Conservation (phyloP, 2,888 invertebrate genomes). For the Orthosia cruda region DNA sequence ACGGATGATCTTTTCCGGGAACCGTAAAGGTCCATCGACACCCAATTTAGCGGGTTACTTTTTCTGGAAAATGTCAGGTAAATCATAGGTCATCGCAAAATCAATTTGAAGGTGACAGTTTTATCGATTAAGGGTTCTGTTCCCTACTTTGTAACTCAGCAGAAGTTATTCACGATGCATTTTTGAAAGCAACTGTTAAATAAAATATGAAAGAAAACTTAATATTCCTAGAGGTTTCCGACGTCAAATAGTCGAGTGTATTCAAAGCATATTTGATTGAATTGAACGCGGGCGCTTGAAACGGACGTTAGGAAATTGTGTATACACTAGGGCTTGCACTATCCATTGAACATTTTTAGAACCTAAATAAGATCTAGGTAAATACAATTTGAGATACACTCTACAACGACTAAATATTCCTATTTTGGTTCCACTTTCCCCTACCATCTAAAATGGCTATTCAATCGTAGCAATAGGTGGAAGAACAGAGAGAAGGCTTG, state of each 20-base stretch:
- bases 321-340: neutral
- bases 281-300: conserved; percentile 2
- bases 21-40: conserved; percentile 1
- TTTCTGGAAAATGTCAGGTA: conserved; percentile 15
- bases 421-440: no score
- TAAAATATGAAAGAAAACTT: neutral
- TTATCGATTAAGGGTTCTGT: neutral
- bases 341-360: neutral
- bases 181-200: neutral
- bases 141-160: neutral
- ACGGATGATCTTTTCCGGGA: conserved; percentile 13
- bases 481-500: no score
- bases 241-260: neutral
- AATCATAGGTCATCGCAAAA: conserved; percentile 22
- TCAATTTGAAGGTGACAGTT: neutral
- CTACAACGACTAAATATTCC: no score
- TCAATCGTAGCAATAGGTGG: no score
- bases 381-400: neutral
- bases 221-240: neutral
- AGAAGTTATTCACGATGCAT: neutral
- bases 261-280: conserved; percentile 11
- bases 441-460: no score
- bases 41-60: conserved; percentile 19
- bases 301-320: neutral
- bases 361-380: no score